Conservation (phyloP, 2,797 vertebrate species). For the Epinephelus awoara region DNA sequence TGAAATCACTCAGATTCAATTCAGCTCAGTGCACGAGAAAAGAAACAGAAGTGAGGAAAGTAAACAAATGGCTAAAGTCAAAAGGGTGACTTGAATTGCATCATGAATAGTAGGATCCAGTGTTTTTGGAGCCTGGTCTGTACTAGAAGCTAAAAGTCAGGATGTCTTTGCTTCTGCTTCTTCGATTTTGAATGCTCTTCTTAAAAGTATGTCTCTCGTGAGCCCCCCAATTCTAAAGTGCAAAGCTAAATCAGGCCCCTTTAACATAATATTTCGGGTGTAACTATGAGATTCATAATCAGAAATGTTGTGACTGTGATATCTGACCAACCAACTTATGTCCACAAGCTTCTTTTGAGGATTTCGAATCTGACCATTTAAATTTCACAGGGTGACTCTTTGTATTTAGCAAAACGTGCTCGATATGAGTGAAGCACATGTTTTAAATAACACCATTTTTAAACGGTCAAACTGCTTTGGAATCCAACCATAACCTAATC, state of each 20-base stretch:
- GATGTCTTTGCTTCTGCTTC: too few relatives aligned
- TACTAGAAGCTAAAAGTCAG: too few relatives aligned
- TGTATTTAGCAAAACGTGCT: not conserved
- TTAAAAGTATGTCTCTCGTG: not conserved
- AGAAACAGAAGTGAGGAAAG: too few relatives aligned
- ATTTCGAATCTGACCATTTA: not conserved
- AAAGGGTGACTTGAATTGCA: too few relatives aligned
- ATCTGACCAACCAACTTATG: not conserved
- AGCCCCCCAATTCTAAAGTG: not conserved
- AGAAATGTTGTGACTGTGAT: not conserved
- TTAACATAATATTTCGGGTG: not conserved
- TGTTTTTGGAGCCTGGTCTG: too few relatives aligned
- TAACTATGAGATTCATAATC: not conserved
- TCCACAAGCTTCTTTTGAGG: not conserved
- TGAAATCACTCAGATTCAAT: too few relatives aligned
- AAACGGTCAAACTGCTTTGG: not conserved
- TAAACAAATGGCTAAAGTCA: too few relatives aligned
- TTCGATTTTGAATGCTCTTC: not conserved
- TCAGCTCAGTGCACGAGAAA: too few relatives aligned
- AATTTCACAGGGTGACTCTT: not conserved
- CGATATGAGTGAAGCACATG: not conserved
- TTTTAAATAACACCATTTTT: not conserved
- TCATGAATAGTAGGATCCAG: too few relatives aligned
- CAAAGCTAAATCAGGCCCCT: too few relatives aligned
- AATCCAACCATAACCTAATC: slow-evolving; percentile 5